These are phyloP conservation scores for Hirtodrosophila confusa DNA, from an alignment of 2,888 invertebrate genomes.

Conservation along the genomic window DNA sequence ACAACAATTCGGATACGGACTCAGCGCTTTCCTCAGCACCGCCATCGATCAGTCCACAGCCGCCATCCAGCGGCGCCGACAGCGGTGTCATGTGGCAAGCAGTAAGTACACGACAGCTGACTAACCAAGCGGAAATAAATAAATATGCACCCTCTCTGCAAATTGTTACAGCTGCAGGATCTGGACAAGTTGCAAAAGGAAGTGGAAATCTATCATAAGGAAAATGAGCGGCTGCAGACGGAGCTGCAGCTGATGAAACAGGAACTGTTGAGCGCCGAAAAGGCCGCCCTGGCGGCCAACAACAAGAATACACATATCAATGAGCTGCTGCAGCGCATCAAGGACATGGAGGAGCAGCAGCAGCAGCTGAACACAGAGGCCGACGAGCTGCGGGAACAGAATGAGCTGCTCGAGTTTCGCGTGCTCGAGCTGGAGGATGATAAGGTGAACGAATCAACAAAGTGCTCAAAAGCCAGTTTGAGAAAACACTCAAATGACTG, in stretches of 20 bases:
- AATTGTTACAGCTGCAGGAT: constrained; percentile 77
- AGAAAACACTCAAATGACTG: constrained; percentile 39
- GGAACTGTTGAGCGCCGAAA: constrained; percentile 85
- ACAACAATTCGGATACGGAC: constrained; percentile 86
- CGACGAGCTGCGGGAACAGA: constrained; percentile 90
- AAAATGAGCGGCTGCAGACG: constrained; percentile 84
- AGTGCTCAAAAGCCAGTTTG: constrained; percentile 56
- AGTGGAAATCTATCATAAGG: constrained; percentile 83
- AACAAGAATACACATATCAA: constrained; percentile 79
- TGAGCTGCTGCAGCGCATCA: constrained; percentile 83
- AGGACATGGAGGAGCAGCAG: constrained; percentile 85
- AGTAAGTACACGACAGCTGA: constrained; percentile 62
- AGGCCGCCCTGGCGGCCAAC: constrained; percentile 83
- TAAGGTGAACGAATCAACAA: constrained; percentile 76
- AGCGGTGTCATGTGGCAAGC: constrained; percentile 84
- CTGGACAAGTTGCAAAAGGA: constrained; percentile 83
- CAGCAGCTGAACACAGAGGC: constrained; percentile 88
- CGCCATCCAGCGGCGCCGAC: constrained; percentile 83
- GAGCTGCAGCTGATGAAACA: constrained; percentile 85
- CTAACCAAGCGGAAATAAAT: neutral
- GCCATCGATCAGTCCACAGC: constrained; percentile 89
- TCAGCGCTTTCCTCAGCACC: constrained; percentile 89
- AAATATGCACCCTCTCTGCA: constrained; percentile 10
- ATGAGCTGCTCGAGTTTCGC: constrained; percentile 92
- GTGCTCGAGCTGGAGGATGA: constrained; percentile 91